Percentiles rank a stretch among this genome's conserved stretches.
These are phyloP conservation scores for Masticophis lateralis DNA, from an alignment of 2,797 vertebrate genomes.

Conservation along the genomic window DNA sequence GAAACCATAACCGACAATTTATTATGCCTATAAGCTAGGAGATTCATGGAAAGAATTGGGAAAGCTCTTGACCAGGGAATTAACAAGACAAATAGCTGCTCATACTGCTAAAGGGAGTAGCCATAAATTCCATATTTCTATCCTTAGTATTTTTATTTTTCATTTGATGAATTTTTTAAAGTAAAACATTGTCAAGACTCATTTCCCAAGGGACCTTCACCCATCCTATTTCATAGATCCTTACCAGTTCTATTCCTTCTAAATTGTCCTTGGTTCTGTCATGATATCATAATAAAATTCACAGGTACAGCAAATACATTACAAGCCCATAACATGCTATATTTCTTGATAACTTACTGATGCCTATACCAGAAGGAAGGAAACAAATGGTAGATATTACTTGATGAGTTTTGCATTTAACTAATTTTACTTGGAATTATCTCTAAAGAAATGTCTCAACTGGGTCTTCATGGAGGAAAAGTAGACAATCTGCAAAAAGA, in stretches of 20 bases:
- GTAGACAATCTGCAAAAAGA: neutral
- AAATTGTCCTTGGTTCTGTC: neutral
- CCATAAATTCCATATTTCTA: neutral
- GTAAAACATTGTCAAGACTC: neutral
- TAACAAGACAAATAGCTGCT: neutral
- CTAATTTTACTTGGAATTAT: neutral
- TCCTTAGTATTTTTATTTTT: neutral
- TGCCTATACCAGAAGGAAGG: accelerated
- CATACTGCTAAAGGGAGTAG: neutral
- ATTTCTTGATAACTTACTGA: neutral
- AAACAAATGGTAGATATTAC: accelerated
- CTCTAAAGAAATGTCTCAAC: accelerated
- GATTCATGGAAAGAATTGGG: neutral
- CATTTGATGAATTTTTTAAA: neutral
- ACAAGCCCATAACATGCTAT: neutral
- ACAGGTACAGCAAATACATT: neutral
- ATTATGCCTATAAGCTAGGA: neutral
- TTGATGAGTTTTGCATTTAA: neutral
- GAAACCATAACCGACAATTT: neutral
- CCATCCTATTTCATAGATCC: neutral
- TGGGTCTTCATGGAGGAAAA: neutral
- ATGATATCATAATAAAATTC: neutral
- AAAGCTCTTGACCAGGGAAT: neutral
- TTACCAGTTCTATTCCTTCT: neutral
- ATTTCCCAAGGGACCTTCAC: neutral